phyloP scores from a whole-genome alignment of 2,888 invertebrate genomes.

The Cacoxenus indagator region DNA sequence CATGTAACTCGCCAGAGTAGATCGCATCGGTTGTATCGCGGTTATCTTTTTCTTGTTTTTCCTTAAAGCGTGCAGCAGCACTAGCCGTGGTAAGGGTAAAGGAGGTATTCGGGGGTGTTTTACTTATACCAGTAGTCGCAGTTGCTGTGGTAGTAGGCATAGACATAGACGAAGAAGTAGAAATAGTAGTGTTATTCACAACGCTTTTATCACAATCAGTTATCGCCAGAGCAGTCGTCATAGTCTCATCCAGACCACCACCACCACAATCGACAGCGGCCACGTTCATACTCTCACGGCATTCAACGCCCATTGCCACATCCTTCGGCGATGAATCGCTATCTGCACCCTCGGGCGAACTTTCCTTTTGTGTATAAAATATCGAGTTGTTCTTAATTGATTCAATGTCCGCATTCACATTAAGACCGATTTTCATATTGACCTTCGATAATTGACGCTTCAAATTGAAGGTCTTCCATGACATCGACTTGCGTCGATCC shows the following conservation, averaged over 20 bases:
- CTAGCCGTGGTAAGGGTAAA: not conserved
- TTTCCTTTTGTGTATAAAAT: conserved; percentile 62
- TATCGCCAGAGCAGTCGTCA: conserved; percentile 28
- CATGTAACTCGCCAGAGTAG: conserved; percentile 1
- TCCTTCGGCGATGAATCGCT: conserved; percentile 42
- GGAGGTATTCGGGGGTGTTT: conserved; percentile 13
- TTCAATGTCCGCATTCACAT: conserved; percentile 63
- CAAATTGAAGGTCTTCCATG: conserved; percentile 84
- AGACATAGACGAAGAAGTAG: no score
- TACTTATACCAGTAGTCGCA: not conserved
- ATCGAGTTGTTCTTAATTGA: conserved; percentile 71
- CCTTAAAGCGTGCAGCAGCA: not conserved
- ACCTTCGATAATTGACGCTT: conserved; percentile 87
- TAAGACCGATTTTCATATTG: conserved; percentile 72
- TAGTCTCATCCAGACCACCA: conserved; percentile 35
- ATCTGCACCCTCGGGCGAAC: conserved; percentile 51
- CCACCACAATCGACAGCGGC: conserved; percentile 42
- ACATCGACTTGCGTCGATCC: conserved; percentile 76
- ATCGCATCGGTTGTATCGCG: not conserved
- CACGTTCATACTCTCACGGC: conserved; percentile 37
- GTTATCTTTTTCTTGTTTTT: not conserved
- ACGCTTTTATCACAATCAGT: conserved; percentile 42
- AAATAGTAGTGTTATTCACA: no score
- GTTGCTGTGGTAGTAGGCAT: not conserved
- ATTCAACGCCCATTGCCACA: conserved; percentile 42